Evolutionary conservation across 1,140 invertebrate genomes (phyloP).

Genomic region (Drosophila nigrodunni): DNA sequence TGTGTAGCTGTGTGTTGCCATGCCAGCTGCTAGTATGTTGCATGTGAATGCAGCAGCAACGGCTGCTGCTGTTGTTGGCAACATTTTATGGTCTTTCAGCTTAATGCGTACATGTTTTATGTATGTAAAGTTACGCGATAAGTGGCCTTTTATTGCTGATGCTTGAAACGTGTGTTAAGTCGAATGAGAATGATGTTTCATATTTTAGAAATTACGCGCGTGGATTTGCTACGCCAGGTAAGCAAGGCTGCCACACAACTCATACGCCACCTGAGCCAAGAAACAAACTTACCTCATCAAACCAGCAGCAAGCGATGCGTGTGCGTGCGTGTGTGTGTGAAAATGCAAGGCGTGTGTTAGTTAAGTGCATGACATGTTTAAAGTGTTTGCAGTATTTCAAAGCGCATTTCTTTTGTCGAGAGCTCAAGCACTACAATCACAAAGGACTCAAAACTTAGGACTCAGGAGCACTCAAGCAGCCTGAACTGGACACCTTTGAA

Average conservation of each 20-base stretch:
- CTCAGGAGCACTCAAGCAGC: slow-evolving; percentile 34
- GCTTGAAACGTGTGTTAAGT: slow-evolving; percentile 27
- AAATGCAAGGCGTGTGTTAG: slow-evolving; percentile 6
- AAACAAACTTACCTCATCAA: slow-evolving; percentile 53
- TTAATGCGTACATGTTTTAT: slow-evolving; percentile 41
- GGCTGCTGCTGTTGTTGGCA: slow-evolving; percentile 12
- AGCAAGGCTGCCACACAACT: slow-evolving; percentile 14
- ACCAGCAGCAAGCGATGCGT: slow-evolving; percentile 28
- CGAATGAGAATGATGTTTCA: slow-evolving; percentile 32
- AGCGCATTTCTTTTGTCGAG: slow-evolving; percentile 31
- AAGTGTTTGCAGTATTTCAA: slow-evolving; percentile 15
- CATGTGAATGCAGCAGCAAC: slow-evolving; percentile 18
- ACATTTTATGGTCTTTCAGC: slow-evolving; percentile 12
- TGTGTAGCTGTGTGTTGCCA: slow-evolving; percentile 42
- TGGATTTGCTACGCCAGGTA: slow-evolving; percentile 20
- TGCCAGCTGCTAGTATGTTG: slow-evolving; percentile 17
- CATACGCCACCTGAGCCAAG: slow-evolving; percentile 33
- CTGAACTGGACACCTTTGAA: slow-evolving; percentile 47
- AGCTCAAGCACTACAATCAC: slow-evolving; percentile 34
- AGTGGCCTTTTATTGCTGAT: slow-evolving; percentile 55
- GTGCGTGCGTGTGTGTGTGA: background rate
- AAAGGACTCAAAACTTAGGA: slow-evolving; percentile 15
- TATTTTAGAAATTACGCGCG: slow-evolving; percentile 53
- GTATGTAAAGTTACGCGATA: slow-evolving; percentile 57
- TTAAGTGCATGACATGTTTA: slow-evolving; percentile 43